Evolutionary conservation across 1,140 invertebrate genomes (phyloP).

Genomic region (Charaxes varanes): DNA sequence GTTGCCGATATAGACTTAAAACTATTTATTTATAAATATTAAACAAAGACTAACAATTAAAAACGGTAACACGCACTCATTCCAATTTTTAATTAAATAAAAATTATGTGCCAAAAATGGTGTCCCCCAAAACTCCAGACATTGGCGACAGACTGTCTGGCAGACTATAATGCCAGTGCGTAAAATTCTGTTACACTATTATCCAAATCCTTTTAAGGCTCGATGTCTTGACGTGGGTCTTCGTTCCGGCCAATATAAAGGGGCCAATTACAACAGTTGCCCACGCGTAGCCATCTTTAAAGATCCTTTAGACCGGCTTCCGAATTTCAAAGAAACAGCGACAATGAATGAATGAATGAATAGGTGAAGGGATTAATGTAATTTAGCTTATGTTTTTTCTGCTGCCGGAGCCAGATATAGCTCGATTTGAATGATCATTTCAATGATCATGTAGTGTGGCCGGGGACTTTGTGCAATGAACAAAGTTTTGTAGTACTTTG

Average conservation of each 20-base stretch:
- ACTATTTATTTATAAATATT: too few relatives aligned
- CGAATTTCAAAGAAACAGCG: slow-evolving; percentile 60
- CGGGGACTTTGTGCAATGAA: too few relatives aligned
- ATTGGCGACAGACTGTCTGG: slow-evolving; percentile 58
- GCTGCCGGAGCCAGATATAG: too few relatives aligned
- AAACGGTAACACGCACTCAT: too few relatives aligned
- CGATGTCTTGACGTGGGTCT: slow-evolving; percentile 50
- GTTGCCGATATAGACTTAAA: too few relatives aligned
- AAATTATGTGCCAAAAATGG: neutral
- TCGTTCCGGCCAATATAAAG: slow-evolving; percentile 57
- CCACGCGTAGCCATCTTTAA: slow-evolving; percentile 34
- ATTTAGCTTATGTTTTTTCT: slow-evolving; percentile 44
- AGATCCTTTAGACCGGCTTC: slow-evolving; percentile 45
- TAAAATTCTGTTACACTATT: slow-evolving; percentile 16
- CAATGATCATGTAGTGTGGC: too few relatives aligned
- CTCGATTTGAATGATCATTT: too few relatives aligned
- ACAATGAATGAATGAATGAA: slow-evolving; percentile 34
- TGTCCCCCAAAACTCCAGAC: slow-evolving; percentile 1
- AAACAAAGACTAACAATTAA: too few relatives aligned
- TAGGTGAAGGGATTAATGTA: slow-evolving; percentile 50
- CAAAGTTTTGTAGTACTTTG: too few relatives aligned
- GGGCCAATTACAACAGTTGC: slow-evolving; percentile 62
- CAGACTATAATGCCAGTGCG: slow-evolving; percentile 8
- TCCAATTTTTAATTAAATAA: too few relatives aligned
- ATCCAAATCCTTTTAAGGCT: slow-evolving; percentile 60